Percentiles rank a stretch among this genome's conserved stretches.
Evolutionary conservation across 2,888 invertebrate genomes (phyloP).

Genomic region (Hyppa rectilinea): DNA sequence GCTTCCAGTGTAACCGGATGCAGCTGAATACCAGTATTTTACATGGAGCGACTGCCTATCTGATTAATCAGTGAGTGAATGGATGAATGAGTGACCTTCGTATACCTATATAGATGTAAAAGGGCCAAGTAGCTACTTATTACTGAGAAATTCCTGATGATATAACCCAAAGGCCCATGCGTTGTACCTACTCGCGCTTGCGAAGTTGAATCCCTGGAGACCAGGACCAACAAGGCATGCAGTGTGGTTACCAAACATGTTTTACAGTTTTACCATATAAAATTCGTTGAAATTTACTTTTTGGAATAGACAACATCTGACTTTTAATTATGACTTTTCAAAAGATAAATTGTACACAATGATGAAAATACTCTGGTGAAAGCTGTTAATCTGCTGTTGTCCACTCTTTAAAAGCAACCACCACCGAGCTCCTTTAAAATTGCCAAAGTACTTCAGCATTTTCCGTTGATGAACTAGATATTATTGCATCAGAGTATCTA

Average conservation of each 20-base stretch:
- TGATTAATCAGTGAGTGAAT: too few species aligned
- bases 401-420: neutral
- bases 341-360: too few species aligned
- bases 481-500: constrained; percentile 58
- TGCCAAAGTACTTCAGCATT: constrained; percentile 28
- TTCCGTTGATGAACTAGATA: constrained; percentile 54
- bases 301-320: too few species aligned
- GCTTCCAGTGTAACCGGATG: too few species aligned
- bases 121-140: too few species aligned
- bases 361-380: neutral
- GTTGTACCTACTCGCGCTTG: too few species aligned
- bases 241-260: neutral
- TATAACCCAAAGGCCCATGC: neutral
- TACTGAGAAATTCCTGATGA: neutral
- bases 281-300: neutral
- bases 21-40: too few species aligned
- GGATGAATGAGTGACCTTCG: too few species aligned
- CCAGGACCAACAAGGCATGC: too few species aligned
- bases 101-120: too few species aligned
- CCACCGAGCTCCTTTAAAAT: constrained; percentile 12
- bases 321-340: too few species aligned
- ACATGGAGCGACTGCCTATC: too few species aligned
- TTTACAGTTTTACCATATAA: neutral
- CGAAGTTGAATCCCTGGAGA: neutral
- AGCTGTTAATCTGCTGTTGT: neutral